Conservation (phyloP, 2,797 vertebrate genomes). For the Moxostoma hubbsi region DNA sequence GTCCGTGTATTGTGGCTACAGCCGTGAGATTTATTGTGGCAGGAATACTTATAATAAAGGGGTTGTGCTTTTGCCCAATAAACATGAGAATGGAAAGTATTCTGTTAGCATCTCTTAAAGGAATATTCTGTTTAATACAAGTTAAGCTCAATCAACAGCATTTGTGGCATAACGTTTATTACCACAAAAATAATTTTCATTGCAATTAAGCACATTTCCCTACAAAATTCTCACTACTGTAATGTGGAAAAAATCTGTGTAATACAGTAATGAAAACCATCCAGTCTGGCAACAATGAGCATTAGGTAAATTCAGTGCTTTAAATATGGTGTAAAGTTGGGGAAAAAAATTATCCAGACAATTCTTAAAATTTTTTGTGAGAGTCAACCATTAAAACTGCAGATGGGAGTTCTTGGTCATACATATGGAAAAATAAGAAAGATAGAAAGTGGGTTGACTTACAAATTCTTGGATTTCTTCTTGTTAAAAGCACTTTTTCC, state of each 20-base stretch:
- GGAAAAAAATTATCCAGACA: too few species aligned
- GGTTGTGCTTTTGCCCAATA: slow-evolving; percentile 3
- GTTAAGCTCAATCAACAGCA: too few species aligned
- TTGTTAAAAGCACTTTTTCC: slow-evolving; percentile 59
- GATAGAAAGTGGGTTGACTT: slow-evolving; percentile 47
- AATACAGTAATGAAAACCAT: too few species aligned
- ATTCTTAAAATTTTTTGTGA: background rate
- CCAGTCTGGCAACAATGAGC: too few species aligned
- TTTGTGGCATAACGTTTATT: too few species aligned
- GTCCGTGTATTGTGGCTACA: background rate
- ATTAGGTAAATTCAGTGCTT: too few species aligned
- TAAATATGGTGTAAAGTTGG: too few species aligned
- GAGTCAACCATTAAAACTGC: background rate
- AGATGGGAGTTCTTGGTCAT: background rate
- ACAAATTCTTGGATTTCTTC: slow-evolving; percentile 72
- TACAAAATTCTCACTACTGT: too few species aligned
- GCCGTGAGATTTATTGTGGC: slow-evolving; percentile 16
- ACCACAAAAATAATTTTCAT: background rate
- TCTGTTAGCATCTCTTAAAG: background rate
- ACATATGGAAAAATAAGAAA: background rate
- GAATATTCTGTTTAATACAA: background rate
- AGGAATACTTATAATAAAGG: slow-evolving; percentile 16
- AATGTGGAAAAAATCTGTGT: too few species aligned
- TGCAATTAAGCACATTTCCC: background rate
- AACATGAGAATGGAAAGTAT: slow-evolving; percentile 13